A percentile compares a stretch with the other conserved stretches of the same genome.
Evolutionary conservation across 2,797 vertebrate species (phyloP).

Genomic region (Ctenopoma multispine): DNA sequence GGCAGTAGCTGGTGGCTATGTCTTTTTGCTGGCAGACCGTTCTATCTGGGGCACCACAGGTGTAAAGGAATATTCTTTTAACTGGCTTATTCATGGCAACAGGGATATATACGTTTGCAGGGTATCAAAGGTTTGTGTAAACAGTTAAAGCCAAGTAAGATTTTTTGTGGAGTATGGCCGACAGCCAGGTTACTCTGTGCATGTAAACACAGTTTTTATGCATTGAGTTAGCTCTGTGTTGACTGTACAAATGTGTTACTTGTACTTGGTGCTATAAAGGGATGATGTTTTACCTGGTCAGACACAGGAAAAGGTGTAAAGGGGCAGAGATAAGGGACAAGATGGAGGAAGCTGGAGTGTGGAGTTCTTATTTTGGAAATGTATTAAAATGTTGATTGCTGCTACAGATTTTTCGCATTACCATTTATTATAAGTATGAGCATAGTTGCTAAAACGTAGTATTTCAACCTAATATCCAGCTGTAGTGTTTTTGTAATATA

Average conservation of each 20-base stretch:
- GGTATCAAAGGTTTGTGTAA: constrained; percentile 58
- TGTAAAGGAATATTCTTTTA: constrained; percentile 69
- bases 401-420: neutral
- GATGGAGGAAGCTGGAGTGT: neutral
- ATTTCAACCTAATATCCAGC: neutral
- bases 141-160: constrained; percentile 51
- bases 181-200: constrained; percentile 38
- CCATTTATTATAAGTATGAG: neutral
- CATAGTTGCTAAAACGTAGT: no score
- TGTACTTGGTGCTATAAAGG: constrained; percentile 18
- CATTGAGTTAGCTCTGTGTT: constrained; percentile 12
- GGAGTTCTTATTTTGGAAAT: neutral
- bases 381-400: neutral
- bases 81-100: constrained; percentile 68
- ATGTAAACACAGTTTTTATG: constrained; percentile 38
- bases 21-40: constrained; percentile 62
- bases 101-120: constrained; percentile 46
- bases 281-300: constrained; percentile 30
- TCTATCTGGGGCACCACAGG: constrained; percentile 68
- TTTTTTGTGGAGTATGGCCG: constrained; percentile 44
- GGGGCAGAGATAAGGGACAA: constrained; percentile 9
- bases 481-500: neutral
- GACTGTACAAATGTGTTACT: constrained; percentile 31
- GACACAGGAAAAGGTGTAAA: neutral
- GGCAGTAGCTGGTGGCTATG: constrained; percentile 49